Percentiles rank a stretch among this genome's conserved stretches.
Conservation (phyloP, 2,888 invertebrate genomes). For the Cordylochernes scorpioides region DNA sequence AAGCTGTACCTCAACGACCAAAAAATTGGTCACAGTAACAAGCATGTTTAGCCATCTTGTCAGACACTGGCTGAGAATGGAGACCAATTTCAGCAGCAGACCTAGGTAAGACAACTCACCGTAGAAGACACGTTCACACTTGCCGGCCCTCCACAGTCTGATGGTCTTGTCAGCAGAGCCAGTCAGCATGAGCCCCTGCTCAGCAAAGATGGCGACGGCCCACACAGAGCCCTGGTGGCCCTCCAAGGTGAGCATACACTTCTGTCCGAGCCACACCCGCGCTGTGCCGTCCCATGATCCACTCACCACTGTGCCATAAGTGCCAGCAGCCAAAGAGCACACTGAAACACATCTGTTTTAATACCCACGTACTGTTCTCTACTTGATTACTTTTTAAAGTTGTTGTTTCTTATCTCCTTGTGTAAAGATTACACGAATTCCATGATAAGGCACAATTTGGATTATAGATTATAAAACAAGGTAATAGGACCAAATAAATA, state of each 20-base stretch:
- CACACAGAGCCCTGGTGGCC: constrained; percentile 50
- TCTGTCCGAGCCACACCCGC: constrained; percentile 42
- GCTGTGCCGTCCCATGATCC: constrained; percentile 83
- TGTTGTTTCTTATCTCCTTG: too few species aligned
- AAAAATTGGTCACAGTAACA: too few species aligned
- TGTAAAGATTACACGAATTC: too few species aligned
- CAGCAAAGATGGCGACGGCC: constrained; percentile 29
- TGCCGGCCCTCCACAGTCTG: constrained; percentile 50
- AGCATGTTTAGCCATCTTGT: too few species aligned
- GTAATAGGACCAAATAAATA: too few species aligned
- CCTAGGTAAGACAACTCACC: constrained; percentile 25
- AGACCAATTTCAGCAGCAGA: too few species aligned
- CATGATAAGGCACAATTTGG: too few species aligned
- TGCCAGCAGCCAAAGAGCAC: constrained; percentile 24
- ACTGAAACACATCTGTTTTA: constrained; percentile 22
- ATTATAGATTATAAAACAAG: too few species aligned
- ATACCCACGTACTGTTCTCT: too few species aligned
- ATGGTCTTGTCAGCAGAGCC: constrained; percentile 80
- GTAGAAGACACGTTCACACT: constrained; percentile 34
- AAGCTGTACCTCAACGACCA: too few species aligned
- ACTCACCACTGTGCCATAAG: constrained; percentile 36
- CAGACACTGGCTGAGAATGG: too few species aligned
- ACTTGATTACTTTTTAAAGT: too few species aligned
- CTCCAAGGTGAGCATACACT: constrained; percentile 28
- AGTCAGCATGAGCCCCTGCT: constrained; percentile 34